Conservation (phyloP, 2,797 vertebrate genomes). For the Nyctalus aviator region DNA sequence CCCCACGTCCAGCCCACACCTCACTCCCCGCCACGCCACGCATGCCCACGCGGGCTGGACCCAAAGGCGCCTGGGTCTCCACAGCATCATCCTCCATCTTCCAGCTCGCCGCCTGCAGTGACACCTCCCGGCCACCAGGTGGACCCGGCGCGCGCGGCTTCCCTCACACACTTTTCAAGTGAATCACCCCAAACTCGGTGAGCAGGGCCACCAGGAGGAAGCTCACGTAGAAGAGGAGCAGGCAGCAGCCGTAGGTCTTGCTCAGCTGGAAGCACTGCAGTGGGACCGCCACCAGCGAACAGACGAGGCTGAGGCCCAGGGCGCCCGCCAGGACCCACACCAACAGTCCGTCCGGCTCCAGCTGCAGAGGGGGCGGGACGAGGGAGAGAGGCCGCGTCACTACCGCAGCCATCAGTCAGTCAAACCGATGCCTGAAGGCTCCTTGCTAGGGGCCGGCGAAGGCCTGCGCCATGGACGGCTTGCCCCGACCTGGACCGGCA, state of each 20-base stretch:
- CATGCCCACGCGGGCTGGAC: not conserved
- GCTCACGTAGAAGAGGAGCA: conserved; percentile 91
- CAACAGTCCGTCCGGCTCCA: conserved; percentile 92
- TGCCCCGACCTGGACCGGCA: not conserved
- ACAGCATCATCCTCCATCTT: not conserved
- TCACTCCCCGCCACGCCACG: fast-evolving
- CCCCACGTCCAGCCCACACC: not conserved
- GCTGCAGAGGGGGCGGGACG: conserved; percentile 83
- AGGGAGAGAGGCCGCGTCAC: not conserved
- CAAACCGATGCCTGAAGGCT: not conserved
- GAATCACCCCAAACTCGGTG: conserved; percentile 93
- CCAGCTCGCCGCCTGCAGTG: not conserved
- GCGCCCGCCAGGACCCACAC: conserved; percentile 94
- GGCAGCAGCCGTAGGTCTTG: conserved; percentile 90
- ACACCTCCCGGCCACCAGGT: not conserved
- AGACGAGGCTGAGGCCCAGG: conserved; percentile 93
- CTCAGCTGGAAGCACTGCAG: conserved; percentile 92
- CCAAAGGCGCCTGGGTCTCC: not conserved
- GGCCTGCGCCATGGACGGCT: not conserved
- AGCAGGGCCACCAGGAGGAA: conserved; percentile 95
- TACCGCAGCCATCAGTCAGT: not conserved
- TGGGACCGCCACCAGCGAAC: conserved; percentile 94
- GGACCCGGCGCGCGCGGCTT: fast-evolving
- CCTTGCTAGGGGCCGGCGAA: not conserved
- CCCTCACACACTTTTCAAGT: not conserved